Conservation (phyloP, 2,888 invertebrate species). For the Unio pictorum region DNA sequence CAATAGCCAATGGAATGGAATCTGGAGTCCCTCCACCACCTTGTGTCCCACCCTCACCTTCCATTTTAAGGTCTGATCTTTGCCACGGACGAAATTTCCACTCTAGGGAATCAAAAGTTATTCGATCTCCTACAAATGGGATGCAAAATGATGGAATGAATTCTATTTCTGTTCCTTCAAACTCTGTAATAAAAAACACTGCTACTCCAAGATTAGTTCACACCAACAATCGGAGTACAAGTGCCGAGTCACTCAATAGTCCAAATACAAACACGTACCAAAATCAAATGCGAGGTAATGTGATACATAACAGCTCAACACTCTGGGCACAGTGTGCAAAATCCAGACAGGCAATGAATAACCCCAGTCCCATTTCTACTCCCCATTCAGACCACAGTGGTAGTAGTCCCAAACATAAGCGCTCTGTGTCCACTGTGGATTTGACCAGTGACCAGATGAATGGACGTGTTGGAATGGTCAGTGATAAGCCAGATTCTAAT, state of each 20-base stretch:
- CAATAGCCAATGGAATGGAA: slow-evolving; percentile 48
- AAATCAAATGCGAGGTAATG: slow-evolving; percentile 36
- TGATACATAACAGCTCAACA: slow-evolving; percentile 41
- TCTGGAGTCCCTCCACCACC: slow-evolving; percentile 13
- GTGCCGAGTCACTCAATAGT: slow-evolving; percentile 43
- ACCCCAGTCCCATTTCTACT: slow-evolving; percentile 46
- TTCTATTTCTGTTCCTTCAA: slow-evolving; percentile 39
- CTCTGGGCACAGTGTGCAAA: slow-evolving; percentile 47
- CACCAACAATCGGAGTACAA: slow-evolving; percentile 33
- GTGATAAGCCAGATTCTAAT: slow-evolving; percentile 23
- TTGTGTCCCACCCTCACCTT: slow-evolving; percentile 31
- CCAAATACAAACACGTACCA: slow-evolving; percentile 38
- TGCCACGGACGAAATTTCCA: slow-evolving; percentile 33
- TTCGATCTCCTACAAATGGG: slow-evolving; percentile 33
- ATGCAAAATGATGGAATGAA: slow-evolving; percentile 14
- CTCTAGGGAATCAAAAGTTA: slow-evolving; percentile 37
- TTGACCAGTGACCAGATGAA: slow-evolving; percentile 31
- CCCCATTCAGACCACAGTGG: slow-evolving; percentile 39
- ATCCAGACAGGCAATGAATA: slow-evolving; percentile 28
- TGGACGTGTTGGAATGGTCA: slow-evolving; percentile 30
- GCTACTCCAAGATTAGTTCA: slow-evolving; percentile 39
- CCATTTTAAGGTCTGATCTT: slow-evolving; percentile 41
- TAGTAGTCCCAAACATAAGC: slow-evolving; percentile 42
- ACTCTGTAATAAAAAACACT: slow-evolving; percentile 55
- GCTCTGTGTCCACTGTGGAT: slow-evolving; percentile 25